Conservation (phyloP, 1,140 invertebrate genomes). For the Atta texana region DNA sequence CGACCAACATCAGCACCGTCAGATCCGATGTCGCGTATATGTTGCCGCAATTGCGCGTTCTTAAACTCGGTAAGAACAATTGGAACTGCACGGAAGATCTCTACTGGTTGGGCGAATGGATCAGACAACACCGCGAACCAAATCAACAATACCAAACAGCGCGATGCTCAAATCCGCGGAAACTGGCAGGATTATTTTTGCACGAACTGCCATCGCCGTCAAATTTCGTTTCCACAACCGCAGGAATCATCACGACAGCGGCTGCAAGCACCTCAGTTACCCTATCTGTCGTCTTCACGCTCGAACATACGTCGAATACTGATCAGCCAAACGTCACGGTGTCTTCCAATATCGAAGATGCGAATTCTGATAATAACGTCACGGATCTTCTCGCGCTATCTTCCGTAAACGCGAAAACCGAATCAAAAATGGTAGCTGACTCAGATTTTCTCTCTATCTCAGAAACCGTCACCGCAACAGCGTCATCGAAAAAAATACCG, state of each 20-base stretch:
- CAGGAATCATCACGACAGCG: background rate
- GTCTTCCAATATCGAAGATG: constrained; percentile 59
- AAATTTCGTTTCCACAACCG: constrained; percentile 38
- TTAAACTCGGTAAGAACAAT: constrained; percentile 88
- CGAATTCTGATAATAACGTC: constrained; percentile 12
- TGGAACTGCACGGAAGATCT: constrained; percentile 88
- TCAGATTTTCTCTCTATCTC: background rate
- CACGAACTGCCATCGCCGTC: constrained; percentile 81
- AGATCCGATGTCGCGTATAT: constrained; percentile 90
- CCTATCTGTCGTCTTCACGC: constrained; percentile 38
- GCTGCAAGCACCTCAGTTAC: constrained; percentile 26
- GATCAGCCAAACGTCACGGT: constrained; percentile 35
- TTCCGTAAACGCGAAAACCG: constrained; percentile 4
- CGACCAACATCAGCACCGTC: constrained; percentile 88
- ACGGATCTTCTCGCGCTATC: constrained; percentile 32
- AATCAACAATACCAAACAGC: constrained; percentile 78
- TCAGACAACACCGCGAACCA: constrained; percentile 87
- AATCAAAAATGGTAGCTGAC: constrained; percentile 3
- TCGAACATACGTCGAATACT: constrained; percentile 42
- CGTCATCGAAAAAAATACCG: background rate
- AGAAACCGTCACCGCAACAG: background rate
- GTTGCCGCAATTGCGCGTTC: constrained; percentile 89
- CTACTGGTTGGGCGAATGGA: constrained; percentile 89
- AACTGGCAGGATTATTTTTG: constrained; percentile 82
- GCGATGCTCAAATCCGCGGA: constrained; percentile 81